Conservation (phyloP, 2,113 vertebrate species). For the Rhinopithecus roxellana region DNA sequence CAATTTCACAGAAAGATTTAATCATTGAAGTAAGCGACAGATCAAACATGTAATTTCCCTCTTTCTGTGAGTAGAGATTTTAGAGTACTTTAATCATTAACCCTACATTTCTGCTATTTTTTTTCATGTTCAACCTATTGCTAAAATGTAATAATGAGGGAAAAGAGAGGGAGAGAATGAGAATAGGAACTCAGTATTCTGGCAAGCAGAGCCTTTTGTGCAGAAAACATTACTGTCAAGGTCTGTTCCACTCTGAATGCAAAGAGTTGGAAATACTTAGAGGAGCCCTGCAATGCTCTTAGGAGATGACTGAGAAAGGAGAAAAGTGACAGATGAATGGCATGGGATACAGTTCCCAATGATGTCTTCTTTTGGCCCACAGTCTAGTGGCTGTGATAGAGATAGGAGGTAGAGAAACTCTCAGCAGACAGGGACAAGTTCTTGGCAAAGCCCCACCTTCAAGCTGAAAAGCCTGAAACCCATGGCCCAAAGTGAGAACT, state of each 20-base stretch:
- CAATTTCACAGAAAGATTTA: conserved; percentile 60
- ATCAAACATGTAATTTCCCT: conserved; percentile 45
- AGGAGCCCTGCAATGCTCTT: not conserved
- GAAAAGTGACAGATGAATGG: not conserved
- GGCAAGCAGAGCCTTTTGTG: not conserved
- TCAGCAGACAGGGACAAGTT: too few species aligned
- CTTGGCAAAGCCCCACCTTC: too few species aligned
- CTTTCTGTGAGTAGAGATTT: conserved; percentile 21
- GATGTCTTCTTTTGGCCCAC: not conserved
- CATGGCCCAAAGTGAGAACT: too few species aligned
- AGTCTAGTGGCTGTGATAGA: not conserved
- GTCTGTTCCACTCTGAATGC: not conserved
- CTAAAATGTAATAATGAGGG: conserved; percentile 35
- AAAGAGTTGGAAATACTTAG: not conserved
- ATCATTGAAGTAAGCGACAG: conserved; percentile 26
- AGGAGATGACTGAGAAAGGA: not conserved
- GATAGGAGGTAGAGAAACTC: too few species aligned
- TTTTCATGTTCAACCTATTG: conserved; percentile 19
- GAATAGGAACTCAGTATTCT: not conserved
- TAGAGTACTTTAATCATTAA: conserved; percentile 63
- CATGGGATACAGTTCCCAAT: not conserved
- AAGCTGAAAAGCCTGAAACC: too few species aligned
- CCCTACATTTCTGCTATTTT: not conserved
- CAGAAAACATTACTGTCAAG: not conserved
- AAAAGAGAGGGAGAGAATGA: not conserved